Percentiles rank a stretch among this genome's conserved stretches.
Conservation (phyloP, 2,113 vertebrate genomes). For the Stegastes partitus region DNA sequence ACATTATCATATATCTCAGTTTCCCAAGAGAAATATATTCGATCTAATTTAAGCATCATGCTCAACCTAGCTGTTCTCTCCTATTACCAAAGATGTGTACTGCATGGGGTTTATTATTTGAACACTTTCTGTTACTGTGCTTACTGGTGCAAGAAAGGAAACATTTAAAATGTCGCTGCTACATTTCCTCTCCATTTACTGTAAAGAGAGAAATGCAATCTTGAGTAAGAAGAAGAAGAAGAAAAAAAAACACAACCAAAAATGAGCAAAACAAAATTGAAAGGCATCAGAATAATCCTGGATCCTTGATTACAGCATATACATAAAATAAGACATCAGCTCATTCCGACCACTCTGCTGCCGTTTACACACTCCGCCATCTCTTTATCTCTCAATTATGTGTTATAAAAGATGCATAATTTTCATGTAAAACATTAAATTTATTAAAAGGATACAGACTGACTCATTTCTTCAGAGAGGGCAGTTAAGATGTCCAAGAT, state of each 20-base stretch:
- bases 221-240: conserved; percentile 3
- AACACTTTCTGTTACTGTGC: conserved; percentile 5
- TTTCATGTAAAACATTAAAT: conserved; percentile 59
- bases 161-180: conserved; percentile 15
- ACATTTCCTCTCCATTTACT: conserved; percentile 21
- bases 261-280: conserved; percentile 20
- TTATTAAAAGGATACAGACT: conserved; percentile 48
- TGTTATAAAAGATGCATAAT: conserved; percentile 60
- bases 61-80: not conserved
- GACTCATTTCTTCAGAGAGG: conserved; percentile 23
- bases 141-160: conserved; percentile 17
- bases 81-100: conserved; percentile 13
- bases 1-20: conserved; percentile 12
- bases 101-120: conserved; percentile 2
- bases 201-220: not conserved
- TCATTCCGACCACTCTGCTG: conserved; percentile 23
- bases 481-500: conserved; percentile 9
- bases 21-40: conserved; percentile 28
- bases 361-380: conserved; percentile 20
- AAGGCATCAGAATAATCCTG: conserved; percentile 8
- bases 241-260: conserved; percentile 17
- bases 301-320: conserved; percentile 36
- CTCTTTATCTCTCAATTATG: conserved; percentile 45
- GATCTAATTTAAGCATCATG: conserved; percentile 15
- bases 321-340: conserved; percentile 62